These are phyloP conservation scores for Heliconius hermathena DNA, from an alignment of 1,140 invertebrate genomes.

Conservation along the genomic window DNA sequence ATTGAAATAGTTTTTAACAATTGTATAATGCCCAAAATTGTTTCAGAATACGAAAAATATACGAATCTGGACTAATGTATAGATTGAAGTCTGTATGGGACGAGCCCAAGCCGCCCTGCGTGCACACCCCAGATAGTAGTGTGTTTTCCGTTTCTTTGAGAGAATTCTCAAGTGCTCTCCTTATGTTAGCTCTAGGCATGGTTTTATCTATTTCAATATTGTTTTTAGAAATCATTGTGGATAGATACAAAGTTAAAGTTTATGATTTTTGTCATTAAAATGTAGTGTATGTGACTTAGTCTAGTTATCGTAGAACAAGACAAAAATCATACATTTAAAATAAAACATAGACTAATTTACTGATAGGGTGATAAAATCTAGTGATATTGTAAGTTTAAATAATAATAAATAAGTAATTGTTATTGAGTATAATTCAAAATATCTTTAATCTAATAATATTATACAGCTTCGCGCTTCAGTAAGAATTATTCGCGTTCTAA, in stretches of 20 bases:
- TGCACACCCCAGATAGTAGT: conserved; percentile 73
- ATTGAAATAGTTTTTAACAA: too few species aligned
- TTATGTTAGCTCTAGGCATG: conserved; percentile 72
- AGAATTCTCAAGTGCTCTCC: conserved; percentile 77
- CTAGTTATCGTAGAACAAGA: not conserved
- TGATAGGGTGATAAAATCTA: too few species aligned
- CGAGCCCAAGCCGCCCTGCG: conserved; percentile 78
- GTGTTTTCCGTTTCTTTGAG: conserved; percentile 75
- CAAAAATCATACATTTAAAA: too few species aligned
- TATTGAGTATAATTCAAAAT: too few species aligned
- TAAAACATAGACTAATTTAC: too few species aligned
- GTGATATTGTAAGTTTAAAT: too few species aligned
- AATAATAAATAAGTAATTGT: too few species aligned
- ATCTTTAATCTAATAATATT: too few species aligned
- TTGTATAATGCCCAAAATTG: not conserved
- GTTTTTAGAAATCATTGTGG: conserved; percentile 62
- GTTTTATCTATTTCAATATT: conserved; percentile 65
- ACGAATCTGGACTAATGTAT: conserved; percentile 77
- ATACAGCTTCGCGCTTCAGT: too few species aligned
- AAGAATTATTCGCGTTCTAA: too few species aligned
- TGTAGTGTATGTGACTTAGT: too few species aligned
- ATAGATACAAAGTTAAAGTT: conserved; percentile 31
- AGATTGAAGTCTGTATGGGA: conserved; percentile 80
- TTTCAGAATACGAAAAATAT: conserved; percentile 77
- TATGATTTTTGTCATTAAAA: conserved; percentile 32